Evolutionary conservation across 1,140 invertebrate species (phyloP).

Genomic region (Ctenoplectra terminalis): DNA sequence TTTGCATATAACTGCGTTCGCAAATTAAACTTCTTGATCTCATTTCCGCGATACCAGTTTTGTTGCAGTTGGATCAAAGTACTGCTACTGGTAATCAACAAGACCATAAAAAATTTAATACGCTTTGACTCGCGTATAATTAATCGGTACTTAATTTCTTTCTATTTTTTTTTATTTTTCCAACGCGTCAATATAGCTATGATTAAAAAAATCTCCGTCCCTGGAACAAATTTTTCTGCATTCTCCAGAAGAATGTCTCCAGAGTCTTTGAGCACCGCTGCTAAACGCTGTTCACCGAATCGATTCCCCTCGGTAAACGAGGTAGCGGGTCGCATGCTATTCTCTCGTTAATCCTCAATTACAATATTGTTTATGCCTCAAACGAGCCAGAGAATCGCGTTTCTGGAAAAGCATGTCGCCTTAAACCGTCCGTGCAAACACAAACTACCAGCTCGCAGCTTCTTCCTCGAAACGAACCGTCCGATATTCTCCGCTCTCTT

Average conservation of each 20-base stretch:
- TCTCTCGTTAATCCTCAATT: conserved; percentile 74
- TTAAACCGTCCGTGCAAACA: not conserved
- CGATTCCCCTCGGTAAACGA: conserved; percentile 60
- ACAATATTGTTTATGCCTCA: conserved; percentile 70
- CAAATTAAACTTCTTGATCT: too few relatives aligned
- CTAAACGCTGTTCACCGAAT: conserved; percentile 53
- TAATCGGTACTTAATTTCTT: too few relatives aligned
- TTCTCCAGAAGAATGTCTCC: not conserved
- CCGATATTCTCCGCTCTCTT: not conserved
- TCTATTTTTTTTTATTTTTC: too few relatives aligned
- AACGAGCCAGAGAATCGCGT: conserved; percentile 35
- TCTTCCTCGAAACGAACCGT: not conserved
- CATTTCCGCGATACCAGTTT: too few relatives aligned
- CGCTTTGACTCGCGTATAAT: too few relatives aligned
- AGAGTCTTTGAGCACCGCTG: conserved; percentile 10
- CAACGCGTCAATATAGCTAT: too few relatives aligned
- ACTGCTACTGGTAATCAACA: too few relatives aligned
- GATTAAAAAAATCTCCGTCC: too few relatives aligned
- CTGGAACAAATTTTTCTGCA: too few relatives aligned
- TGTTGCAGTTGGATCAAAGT: too few relatives aligned
- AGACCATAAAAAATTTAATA: too few relatives aligned
- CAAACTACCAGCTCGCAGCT: not conserved
- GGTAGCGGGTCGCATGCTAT: conserved; percentile 62
- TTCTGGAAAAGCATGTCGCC: not conserved
- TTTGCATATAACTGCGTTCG: too few relatives aligned